phyloP scores from a whole-genome alignment of 2,888 invertebrate species.

The Troides aeacus region DNA sequence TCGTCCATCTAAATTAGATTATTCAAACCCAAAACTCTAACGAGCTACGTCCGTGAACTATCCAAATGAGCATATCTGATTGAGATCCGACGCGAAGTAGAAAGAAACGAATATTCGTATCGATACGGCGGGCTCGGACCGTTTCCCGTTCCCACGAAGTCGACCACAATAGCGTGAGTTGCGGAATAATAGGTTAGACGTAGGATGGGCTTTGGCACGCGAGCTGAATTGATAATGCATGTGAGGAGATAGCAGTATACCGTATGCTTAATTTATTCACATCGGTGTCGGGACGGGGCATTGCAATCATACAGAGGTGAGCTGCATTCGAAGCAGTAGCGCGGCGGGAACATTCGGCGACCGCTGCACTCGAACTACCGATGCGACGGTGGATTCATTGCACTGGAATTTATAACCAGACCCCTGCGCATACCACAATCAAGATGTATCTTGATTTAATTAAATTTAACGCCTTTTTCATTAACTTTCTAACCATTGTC shows the following conservation, averaged over 20 bases:
- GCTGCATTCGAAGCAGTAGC: constrained; percentile 23
- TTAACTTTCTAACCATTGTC: not conserved
- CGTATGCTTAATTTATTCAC: constrained; percentile 26
- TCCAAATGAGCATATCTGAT: constrained; percentile 52
- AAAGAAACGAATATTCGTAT: constrained; percentile 35
- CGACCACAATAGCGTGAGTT: constrained; percentile 42
- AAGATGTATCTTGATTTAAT: not conserved
- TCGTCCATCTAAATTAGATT: constrained; percentile 20
- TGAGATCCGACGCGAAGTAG: constrained; percentile 30
- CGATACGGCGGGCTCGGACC: constrained; percentile 51
- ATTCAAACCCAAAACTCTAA: constrained; percentile 22
- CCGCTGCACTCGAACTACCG: not conserved
- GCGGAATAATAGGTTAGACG: constrained; percentile 46
- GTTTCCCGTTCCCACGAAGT: constrained; percentile 62
- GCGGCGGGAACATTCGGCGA: constrained; percentile 6
- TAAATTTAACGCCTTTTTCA: not conserved
- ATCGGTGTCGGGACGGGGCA: constrained; percentile 19
- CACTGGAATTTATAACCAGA: constrained; percentile 9
- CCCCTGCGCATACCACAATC: not conserved
- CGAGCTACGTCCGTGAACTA: constrained; percentile 45
- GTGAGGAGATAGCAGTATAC: constrained; percentile 11
- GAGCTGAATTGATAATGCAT: constrained; percentile 34
- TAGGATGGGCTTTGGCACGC: constrained; percentile 38
- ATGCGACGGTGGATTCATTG: constrained; percentile 15
- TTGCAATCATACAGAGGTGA: constrained; percentile 23